These are phyloP conservation scores for Mionectes macconnelli DNA, from an alignment of 2,113 vertebrate genomes.

Conservation along the genomic window DNA sequence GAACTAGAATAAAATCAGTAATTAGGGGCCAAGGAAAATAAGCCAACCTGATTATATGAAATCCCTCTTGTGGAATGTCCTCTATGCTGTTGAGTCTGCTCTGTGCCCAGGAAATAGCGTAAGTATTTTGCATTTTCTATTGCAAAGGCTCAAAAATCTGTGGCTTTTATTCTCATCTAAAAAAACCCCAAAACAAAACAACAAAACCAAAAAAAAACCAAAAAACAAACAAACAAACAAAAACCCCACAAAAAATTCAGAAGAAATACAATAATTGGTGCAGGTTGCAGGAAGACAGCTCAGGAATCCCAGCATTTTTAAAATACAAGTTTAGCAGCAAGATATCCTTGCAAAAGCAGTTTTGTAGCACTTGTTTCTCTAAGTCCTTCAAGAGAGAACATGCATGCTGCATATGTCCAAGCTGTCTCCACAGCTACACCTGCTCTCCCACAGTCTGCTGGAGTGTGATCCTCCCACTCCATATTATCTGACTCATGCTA, in stretches of 20 bases:
- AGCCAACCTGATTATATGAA: not conserved
- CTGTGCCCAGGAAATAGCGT: not conserved
- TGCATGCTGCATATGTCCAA: not conserved
- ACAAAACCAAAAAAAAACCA: no score
- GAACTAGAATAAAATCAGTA: not conserved
- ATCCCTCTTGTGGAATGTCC: not conserved
- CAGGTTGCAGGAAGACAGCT: not conserved
- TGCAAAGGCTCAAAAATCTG: not conserved
- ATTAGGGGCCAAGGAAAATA: not conserved
- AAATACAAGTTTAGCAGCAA: not conserved
- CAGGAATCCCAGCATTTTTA: not conserved
- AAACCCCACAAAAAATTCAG: no score
- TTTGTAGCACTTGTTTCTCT: not conserved
- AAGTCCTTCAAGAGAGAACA: not conserved
- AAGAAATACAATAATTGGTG: not conserved
- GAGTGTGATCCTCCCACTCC: conserved; percentile 18
- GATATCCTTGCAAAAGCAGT: not conserved
- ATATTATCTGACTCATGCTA: conserved; percentile 15
- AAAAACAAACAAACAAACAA: not conserved
- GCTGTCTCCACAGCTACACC: not conserved
- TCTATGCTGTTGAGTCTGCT: not conserved
- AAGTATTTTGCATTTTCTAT: not conserved
- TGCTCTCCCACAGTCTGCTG: conserved; percentile 1
- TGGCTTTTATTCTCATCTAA: not conserved
- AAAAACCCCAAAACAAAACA: not conserved